phyloP scores from a whole-genome alignment of 2,113 vertebrate species.

The Platanista minor region DNA sequence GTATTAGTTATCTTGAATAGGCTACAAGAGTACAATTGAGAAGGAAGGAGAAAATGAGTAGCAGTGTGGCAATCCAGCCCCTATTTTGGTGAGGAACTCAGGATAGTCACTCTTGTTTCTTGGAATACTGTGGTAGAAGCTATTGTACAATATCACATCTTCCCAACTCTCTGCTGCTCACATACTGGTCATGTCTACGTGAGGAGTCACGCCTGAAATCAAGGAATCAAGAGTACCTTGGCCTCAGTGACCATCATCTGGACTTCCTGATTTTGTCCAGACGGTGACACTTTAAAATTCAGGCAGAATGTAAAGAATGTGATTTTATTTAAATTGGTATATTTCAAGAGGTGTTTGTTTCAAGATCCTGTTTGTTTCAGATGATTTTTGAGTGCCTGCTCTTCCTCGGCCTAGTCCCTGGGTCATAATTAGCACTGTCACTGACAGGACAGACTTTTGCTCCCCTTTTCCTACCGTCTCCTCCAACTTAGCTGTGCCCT shows the following conservation, averaged over 20 bases:
- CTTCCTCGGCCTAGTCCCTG: not conserved
- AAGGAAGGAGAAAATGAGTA: not conserved
- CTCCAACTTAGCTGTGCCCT: not conserved
- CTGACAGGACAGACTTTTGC: not conserved
- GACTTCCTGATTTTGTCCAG: not conserved
- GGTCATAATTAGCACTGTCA: not conserved
- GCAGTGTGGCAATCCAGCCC: not conserved
- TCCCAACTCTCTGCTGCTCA: not conserved
- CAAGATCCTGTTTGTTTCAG: conserved; percentile 9
- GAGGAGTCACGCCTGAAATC: not conserved
- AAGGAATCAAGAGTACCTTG: not conserved
- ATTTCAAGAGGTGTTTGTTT: not conserved
- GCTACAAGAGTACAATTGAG: not conserved
- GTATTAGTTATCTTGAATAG: not conserved
- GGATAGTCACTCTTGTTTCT: not conserved
- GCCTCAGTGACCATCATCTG: not conserved
- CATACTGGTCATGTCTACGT: not conserved
- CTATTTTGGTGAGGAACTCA: not conserved
- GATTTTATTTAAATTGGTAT: not conserved
- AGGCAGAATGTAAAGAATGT: not conserved
- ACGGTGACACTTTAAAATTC: not conserved
- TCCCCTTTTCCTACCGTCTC: not conserved
- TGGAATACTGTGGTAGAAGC: not conserved
- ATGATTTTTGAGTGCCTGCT: not conserved
- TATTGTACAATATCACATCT: not conserved